Percentiles rank a stretch among this genome's conserved stretches.
Evolutionary conservation across 2,888 invertebrate species (phyloP).

Genomic region (Netelia fuscicornis): DNA sequence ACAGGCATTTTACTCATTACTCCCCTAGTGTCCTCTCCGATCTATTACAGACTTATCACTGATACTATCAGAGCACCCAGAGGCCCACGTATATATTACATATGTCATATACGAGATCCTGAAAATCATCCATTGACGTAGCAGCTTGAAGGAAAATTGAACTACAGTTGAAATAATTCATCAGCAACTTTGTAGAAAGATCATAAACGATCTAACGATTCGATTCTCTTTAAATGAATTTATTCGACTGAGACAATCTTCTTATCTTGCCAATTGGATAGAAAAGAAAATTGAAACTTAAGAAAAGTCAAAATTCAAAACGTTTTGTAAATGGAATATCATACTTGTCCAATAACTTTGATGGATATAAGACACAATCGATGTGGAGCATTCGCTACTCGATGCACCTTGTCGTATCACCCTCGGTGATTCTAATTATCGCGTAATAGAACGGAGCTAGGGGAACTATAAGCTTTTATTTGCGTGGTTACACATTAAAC

Average conservation of each 20-base stretch:
- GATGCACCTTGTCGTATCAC: constrained; percentile 71
- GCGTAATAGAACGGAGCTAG: constrained; percentile 78
- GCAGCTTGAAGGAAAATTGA: constrained; percentile 1
- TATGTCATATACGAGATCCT: constrained; percentile 54
- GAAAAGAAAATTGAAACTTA: neutral
- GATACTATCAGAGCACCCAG: constrained; percentile 71
- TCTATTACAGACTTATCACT: constrained; percentile 83
- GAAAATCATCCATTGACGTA: constrained; percentile 46
- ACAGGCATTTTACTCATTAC: constrained; percentile 82
- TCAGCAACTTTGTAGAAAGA: neutral
- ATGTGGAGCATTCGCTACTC: constrained; percentile 51
- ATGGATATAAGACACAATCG: constrained; percentile 42
- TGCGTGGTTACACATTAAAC: constrained; percentile 63
- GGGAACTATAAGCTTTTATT: constrained; percentile 77
- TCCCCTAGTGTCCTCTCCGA: constrained; percentile 84
- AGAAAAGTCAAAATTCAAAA: neutral
- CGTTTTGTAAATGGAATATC: neutral
- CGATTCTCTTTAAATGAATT: neutral
- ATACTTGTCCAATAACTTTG: constrained; percentile 18
- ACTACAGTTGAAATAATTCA: neutral
- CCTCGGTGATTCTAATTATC: constrained; percentile 79
- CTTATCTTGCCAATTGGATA: neutral
- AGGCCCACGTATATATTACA: constrained; percentile 47
- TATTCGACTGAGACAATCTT: neutral
- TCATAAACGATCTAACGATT: neutral